A percentile compares a stretch with the other conserved stretches of the same genome.
These are phyloP conservation scores for Zosterops hypoxanthus DNA, from an alignment of 2,113 vertebrate genomes.

Conservation along the genomic window DNA sequence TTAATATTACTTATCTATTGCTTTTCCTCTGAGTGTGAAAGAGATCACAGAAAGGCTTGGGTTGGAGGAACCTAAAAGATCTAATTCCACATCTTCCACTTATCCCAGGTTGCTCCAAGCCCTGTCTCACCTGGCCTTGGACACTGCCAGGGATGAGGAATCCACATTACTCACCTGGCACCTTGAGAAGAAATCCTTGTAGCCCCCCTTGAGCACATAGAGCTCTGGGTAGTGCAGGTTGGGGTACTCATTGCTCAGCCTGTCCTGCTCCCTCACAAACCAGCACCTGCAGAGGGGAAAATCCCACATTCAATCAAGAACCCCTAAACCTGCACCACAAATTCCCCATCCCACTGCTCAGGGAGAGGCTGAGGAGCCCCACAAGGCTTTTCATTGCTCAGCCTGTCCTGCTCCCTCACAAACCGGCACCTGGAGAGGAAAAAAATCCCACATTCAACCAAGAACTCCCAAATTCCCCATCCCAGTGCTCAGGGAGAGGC, in stretches of 20 bases:
- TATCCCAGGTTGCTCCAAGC: accelerated
- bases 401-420: constrained; percentile 85
- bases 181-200: constrained; percentile 89
- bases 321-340: accelerated
- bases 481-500: too few species aligned
- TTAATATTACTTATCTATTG: accelerated
- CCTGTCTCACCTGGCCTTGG: accelerated
- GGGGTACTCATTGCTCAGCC: constrained; percentile 89
- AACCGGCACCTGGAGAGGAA: constrained; percentile 81
- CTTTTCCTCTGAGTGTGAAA: accelerated
- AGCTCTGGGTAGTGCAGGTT: constrained; percentile 93
- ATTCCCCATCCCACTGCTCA: accelerated
- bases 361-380: background rate
- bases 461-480: too few species aligned
- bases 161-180: constrained; percentile 72
- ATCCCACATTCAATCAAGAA: accelerated
- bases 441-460: too few species aligned
- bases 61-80: background rate
- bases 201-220: constrained; percentile 92
- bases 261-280: constrained; percentile 87
- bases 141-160: background rate
- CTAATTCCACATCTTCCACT: background rate
- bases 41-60: accelerated
- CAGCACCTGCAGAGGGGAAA: constrained; percentile 74
- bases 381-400: constrained; percentile 73